Evolutionary conservation across 2,113 vertebrate genomes (phyloP).

Genomic region (Phainopepla nitens): DNA sequence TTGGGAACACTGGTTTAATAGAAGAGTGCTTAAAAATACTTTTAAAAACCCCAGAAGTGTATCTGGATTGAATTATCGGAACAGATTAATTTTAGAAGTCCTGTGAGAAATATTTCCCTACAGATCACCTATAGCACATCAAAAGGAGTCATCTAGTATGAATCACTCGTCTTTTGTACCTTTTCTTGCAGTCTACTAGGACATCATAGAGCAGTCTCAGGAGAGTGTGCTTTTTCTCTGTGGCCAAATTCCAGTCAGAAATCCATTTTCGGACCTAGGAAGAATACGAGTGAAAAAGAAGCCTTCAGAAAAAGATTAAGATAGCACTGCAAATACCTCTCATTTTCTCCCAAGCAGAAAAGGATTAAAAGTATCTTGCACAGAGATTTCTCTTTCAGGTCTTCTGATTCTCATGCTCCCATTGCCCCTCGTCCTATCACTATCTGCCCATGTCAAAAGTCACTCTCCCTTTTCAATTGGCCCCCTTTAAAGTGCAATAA

Average conservation of each 20-base stretch:
- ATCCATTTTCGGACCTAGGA: conserved; percentile 96
- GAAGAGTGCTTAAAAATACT: not conserved
- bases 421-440: not conserved
- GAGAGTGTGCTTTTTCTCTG: conserved; percentile 93
- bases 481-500: not conserved
- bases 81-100: not conserved
- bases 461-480: not conserved
- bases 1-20: not conserved
- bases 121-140: not conserved
- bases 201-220: conserved; percentile 94
- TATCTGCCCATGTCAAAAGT: not conserved
- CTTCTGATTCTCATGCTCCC: not conserved
- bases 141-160: not conserved
- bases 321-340: not conserved
- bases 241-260: conserved; percentile 92
- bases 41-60: not conserved
- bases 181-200: conserved; percentile 95
- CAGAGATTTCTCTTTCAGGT: not conserved
- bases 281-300: not conserved
- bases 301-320: not conserved
- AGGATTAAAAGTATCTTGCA: not conserved
- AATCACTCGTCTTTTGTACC: conserved; percentile 70
- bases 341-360: not conserved
- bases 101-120: not conserved
- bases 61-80: not conserved